Evolutionary conservation across 2,797 vertebrate species (phyloP), one percentile per base, ranked within the genome.

Genomic region (Lycodopsis pacificus): DNA sequence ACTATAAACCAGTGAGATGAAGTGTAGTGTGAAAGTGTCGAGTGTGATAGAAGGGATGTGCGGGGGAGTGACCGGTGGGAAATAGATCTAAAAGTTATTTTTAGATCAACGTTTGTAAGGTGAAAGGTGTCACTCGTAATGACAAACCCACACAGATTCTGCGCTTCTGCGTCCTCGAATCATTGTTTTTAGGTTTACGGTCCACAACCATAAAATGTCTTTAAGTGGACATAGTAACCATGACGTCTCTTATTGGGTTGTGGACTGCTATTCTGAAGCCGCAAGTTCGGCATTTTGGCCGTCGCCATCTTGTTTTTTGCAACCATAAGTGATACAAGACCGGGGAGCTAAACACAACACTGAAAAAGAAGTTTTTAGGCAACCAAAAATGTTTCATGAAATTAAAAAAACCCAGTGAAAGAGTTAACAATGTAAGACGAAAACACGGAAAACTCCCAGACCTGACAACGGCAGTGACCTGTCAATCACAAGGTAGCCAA

Each of bases 211-310:
- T 25, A 25, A 4, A 42, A 4, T 25, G 22, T 42, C 0, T 61
- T 14, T 38, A 61, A 36, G 32, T 15, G 58, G 59, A 38, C 32
- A 7, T 62, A 4, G 27, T 30, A 3, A 57, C 27, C n/a, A 0
- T 25, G 2, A 27, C 8, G 0, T 62, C 3, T 11, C n/a, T 13
- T 0, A n/a, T 20, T 59, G 57, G 17, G 34, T 58, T 19, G 30
- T n/a, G 20, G 3, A 51, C 48, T 22, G 49, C 46, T 48, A 2
- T 48, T 46, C 30, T 32, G 56, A 32, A 57, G 30, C 56, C 30
- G 34, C 0, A 5, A 25, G 36, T 5, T 62, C 0, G 0, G 7
- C 22, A 63, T 2, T 25, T 63, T 36, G 38, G 0, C 7, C 0
- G 38, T 63, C 0, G 14, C 38, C 2, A 42, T 42, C n/a, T 62